A percentile compares a stretch with the other conserved stretches of the same genome.
Evolutionary conservation across 2,113 vertebrate genomes (phyloP).

Genomic region (Solea senegalensis): DNA sequence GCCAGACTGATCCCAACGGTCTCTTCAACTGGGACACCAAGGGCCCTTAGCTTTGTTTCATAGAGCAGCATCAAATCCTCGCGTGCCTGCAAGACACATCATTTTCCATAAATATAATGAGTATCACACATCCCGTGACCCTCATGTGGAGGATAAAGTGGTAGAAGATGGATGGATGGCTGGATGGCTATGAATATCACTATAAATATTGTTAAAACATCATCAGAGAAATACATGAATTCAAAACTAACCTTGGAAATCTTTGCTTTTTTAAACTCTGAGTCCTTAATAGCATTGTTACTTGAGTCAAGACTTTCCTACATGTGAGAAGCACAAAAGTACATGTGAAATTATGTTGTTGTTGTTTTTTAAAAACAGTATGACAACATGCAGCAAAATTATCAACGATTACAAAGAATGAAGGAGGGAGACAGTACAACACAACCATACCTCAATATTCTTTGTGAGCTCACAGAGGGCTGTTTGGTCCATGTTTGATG

Average conservation of each 20-base stretch:
- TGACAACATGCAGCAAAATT: background rate
- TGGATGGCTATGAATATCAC: background rate
- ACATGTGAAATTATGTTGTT: no score
- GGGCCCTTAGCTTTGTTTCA: conserved; percentile 20
- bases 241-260: conserved; percentile 42
- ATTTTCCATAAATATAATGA: background rate
- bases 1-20: background rate
- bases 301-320: conserved; percentile 38
- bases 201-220: background rate
- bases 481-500: conserved; percentile 82
- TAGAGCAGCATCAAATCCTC: conserved; percentile 32
- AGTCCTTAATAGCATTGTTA: conserved; percentile 34
- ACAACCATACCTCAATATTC: conserved; percentile 84
- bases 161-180: no score
- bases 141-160: no score
- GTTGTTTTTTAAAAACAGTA: background rate
- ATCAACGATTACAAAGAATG: background rate
- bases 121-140: no score
- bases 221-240: conserved; percentile 4
- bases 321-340: conserved; percentile 6
- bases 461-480: conserved; percentile 77
- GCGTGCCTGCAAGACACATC: conserved; percentile 38
- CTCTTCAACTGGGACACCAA: conserved; percentile 17
- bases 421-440: background rate
- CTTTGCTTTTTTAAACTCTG: conserved; percentile 31